These are phyloP conservation scores for Thamnophis elegans DNA, from an alignment of 2,797 vertebrate species.

Conservation along the genomic window DNA sequence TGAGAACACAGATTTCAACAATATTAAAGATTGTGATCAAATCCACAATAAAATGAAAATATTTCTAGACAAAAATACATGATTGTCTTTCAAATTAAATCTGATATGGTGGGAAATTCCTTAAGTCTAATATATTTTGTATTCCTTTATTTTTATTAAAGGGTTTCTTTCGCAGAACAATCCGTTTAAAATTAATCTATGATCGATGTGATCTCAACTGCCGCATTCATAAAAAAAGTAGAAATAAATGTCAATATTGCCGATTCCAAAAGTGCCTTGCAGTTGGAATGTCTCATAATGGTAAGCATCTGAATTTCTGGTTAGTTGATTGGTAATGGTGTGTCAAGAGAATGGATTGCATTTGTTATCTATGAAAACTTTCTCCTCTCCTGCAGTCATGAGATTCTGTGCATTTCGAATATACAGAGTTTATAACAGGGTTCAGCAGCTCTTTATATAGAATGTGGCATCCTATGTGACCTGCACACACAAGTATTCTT, in stretches of 20 bases:
- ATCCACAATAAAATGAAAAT: neutral
- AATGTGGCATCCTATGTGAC: neutral
- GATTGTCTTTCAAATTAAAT: neutral
- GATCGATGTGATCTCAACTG: slow-evolving; percentile 96
- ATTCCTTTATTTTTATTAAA: slow-evolving; percentile 51
- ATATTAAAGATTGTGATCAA: neutral
- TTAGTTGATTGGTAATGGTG: neutral
- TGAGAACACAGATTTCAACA: neutral
- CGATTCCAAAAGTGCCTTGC: slow-evolving; percentile 97
- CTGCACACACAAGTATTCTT: neutral
- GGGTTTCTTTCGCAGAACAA: slow-evolving; percentile 97
- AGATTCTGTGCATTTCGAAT: neutral
- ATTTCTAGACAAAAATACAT: neutral
- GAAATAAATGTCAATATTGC: slow-evolving; percentile 99
- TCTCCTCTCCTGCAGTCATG: neutral
- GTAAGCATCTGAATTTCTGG: slow-evolving; percentile 72
- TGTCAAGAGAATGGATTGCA: neutral
- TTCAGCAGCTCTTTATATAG: neutral
- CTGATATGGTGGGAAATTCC: neutral
- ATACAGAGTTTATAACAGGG: neutral
- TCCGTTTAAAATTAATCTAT: slow-evolving; percentile 95
- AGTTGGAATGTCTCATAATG: slow-evolving; percentile 98
- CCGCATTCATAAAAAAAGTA: slow-evolving; percentile 97
- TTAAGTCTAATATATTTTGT: neutral
- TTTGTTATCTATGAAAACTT: neutral